Conservation (phyloP, 2,888 invertebrate species). For the Brachyptera putata region DNA sequence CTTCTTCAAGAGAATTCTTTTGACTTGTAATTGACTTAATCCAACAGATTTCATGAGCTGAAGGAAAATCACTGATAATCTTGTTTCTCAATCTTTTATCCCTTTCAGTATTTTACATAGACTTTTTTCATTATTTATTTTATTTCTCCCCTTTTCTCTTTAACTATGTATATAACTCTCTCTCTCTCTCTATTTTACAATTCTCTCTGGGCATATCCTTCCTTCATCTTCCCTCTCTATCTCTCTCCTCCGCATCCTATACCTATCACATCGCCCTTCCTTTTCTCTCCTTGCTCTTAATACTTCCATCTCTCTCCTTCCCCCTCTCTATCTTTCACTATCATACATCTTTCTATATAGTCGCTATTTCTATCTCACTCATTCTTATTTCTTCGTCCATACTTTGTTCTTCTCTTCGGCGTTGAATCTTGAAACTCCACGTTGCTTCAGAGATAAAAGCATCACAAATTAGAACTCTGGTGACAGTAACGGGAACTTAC, state of each 20-base stretch:
- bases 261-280: background rate
- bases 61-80: background rate
- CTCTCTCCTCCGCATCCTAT: background rate
- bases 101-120: background rate
- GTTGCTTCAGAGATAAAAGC: conserved; percentile 23
- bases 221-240: background rate
- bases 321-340: background rate
- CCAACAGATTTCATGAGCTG: no score
- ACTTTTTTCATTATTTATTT: background rate
- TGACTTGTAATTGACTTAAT: no score
- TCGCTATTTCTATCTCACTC: background rate
- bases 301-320: background rate
- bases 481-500: conserved; percentile 21
- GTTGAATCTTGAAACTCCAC: conserved; percentile 16
- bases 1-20: no score
- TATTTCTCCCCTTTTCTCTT: background rate
- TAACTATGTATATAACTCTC: background rate
- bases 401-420: background rate
- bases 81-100: background rate
- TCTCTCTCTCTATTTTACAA: background rate
- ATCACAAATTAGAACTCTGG: conserved; percentile 24
- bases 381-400: no score
- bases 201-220: background rate
- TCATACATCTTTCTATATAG: background rate
- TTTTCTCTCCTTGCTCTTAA: background rate